Evolutionary conservation across 2,113 vertebrate genomes (phyloP), one percentile per base, ranked within the genome.

Genomic region (Grus americana): DNA sequence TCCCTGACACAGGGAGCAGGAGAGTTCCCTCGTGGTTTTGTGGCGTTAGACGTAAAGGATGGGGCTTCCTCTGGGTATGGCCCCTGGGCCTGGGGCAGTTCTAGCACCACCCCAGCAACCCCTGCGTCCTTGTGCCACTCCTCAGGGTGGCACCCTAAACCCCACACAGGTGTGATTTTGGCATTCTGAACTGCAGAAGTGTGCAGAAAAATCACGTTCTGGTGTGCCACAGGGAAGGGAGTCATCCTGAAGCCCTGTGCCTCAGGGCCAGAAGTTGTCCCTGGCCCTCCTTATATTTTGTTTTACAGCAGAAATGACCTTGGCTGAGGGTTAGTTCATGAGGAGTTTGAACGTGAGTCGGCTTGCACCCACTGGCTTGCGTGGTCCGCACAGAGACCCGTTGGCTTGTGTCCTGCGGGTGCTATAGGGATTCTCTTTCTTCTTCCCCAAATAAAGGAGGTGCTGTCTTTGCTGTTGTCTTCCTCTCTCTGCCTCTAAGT

Each of bases 91-190:
- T 59, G 38, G 23, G 36, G 15, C 17, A 30, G 29, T 47, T 15
- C 59, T 47, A 38, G 32, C 27, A 67, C 11, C 9, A 59, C 4
- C 24, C 32, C n/a, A 86, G 52, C 20, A 68, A 19, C 4, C 2
- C 15, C 6, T 12, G 13, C 1, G 1, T 27, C 42, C 32, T 59
- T 67, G 19, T 88, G n/a, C 42, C n/a, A 58, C 11, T 12, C 32
- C 22, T 67, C 18, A 46, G 83, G n/a, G 15, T 30, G 23, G 24
- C 44, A 59, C 26, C 10, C 49, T n/a, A 38, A 75, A 19, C 10
- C 11, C 7, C 8, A 19, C 0, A 0, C 34, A 67, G 52, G 8
- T 0, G 0, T 38, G 47, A n/a, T 32, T 88, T 75, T 55, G 38
- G 38, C 42, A 42, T 47, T 86, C n/a, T 86, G 22, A 88, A 32